These are phyloP conservation scores for Leucophenga maculata DNA, from an alignment of 2,888 invertebrate species.

Conservation along the genomic window DNA sequence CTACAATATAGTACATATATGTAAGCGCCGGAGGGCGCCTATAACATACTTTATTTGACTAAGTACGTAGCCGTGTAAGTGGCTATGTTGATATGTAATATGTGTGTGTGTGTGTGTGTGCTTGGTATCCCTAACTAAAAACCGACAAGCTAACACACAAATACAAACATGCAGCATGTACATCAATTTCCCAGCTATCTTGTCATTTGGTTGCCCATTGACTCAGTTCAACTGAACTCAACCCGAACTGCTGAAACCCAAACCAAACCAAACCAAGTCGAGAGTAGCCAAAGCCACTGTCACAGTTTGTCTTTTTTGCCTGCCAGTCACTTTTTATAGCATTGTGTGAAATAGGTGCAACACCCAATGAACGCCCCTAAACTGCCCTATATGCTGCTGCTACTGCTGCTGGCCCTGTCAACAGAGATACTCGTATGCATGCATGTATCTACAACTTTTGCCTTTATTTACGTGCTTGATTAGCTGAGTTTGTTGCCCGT, in stretches of 20 bases:
- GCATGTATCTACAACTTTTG: conserved; percentile 53
- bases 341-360: conserved; percentile 35
- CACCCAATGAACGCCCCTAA: not conserved
- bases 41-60: conserved; percentile 21
- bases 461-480: conserved; percentile 65
- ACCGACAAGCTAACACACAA: not conserved
- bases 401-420: not conserved
- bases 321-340: conserved; percentile 12
- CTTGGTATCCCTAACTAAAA: too few species aligned
- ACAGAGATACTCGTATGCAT: conserved; percentile 34
- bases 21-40: conserved; percentile 21
- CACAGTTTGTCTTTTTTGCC: not conserved
- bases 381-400: not conserved
- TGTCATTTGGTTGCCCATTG: conserved; percentile 49
- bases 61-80: conserved; percentile 4
- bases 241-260: too few species aligned
- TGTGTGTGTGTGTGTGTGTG: not conserved
- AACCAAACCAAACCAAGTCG: not conserved
- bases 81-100: not conserved
- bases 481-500: conserved; percentile 41
- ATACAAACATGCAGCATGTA: not conserved
- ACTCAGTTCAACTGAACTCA: conserved; percentile 7
- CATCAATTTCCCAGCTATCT: conserved; percentile 32
- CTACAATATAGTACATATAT: conserved; percentile 17
- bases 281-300: not conserved